A percentile compares a stretch with the other conserved stretches of the same genome.
These are phyloP conservation scores for Papilio polytes DNA, from an alignment of 1,140 invertebrate genomes.

Conservation along the genomic window DNA sequence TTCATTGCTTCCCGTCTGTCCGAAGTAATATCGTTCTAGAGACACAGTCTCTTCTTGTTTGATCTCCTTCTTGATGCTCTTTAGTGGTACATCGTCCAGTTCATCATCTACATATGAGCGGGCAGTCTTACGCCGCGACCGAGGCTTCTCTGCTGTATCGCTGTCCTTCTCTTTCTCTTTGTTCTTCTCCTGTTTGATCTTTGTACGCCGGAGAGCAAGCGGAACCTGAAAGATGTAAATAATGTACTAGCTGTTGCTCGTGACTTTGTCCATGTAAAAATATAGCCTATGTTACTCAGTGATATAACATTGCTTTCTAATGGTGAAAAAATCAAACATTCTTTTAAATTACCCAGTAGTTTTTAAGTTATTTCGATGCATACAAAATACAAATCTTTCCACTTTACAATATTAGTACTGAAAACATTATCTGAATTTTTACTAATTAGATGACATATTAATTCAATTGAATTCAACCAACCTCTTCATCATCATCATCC, in stretches of 20 bases:
- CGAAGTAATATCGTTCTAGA: slow-evolving; percentile 86
- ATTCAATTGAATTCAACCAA: slow-evolving; percentile 40
- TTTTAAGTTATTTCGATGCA: too few species aligned
- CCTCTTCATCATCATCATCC: slow-evolving; percentile 72
- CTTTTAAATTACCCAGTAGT: too few species aligned
- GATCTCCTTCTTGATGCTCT: slow-evolving; percentile 79
- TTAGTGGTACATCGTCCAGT: slow-evolving; percentile 74
- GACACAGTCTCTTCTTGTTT: slow-evolving; percentile 74
- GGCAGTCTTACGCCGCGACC: slow-evolving; percentile 58
- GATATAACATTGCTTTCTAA: too few species aligned
- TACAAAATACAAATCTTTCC: too few species aligned
- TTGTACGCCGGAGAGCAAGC: slow-evolving; percentile 65
- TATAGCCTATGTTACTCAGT: too few species aligned
- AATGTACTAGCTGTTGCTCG: slow-evolving; percentile 1
- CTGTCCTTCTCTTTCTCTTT: slow-evolving; percentile 57
- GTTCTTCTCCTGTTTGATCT: slow-evolving; percentile 73
- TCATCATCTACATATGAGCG: slow-evolving; percentile 70
- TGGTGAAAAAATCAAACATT: too few species aligned
- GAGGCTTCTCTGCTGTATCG: slow-evolving; percentile 43
- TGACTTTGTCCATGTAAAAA: too few species aligned
- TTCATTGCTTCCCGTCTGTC: slow-evolving; percentile 76
- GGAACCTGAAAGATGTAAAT: slow-evolving; percentile 54
- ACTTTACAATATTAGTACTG: too few species aligned
- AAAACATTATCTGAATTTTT: too few species aligned
- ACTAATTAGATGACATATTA: background rate